These are phyloP conservation scores for Exephanes ischioxanthus DNA, from an alignment of 2,888 invertebrate genomes.

Conservation along the genomic window DNA sequence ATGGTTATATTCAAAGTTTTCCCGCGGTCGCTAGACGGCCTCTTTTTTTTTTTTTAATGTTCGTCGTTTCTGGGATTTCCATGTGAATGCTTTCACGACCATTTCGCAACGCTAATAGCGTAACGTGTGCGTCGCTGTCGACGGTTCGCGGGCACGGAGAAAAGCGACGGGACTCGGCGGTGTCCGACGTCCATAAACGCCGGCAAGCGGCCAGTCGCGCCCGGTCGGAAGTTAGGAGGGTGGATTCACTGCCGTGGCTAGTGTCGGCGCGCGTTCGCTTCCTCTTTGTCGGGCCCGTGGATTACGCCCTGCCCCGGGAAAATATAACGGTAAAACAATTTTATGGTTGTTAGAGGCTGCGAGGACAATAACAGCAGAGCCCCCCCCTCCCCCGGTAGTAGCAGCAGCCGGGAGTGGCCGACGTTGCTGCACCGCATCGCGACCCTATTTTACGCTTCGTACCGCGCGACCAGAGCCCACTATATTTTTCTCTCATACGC, in stretches of 20 bases:
- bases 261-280: conserved; percentile 3
- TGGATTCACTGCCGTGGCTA: conserved; percentile 11
- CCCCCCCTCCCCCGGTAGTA: conserved; percentile 10
- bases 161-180: conserved; percentile 41
- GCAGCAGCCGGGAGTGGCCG: conserved; percentile 55
- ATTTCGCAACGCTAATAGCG: conserved; percentile 60
- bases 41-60: too few species aligned
- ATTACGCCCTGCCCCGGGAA: conserved; percentile 51
- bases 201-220: conserved; percentile 38
- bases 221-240: conserved; percentile 30
- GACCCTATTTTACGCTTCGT: conserved; percentile 61
- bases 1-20: conserved; percentile 6
- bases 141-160: conserved; percentile 30
- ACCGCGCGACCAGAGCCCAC: conserved; percentile 21
- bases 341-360: conserved; percentile 66
- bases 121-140: conserved; percentile 29
- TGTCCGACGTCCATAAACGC: conserved; percentile 51
- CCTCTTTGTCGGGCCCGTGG: conserved; percentile 19
- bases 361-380: conserved; percentile 60
- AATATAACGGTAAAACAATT: conserved; percentile 66
- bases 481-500: conserved; percentile 45
- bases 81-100: conserved; percentile 48
- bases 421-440: conserved; percentile 43
- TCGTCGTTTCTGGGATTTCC: conserved; percentile 37
- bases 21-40: neutral